Base-by-base conservation (phyloP, 2,888 invertebrate species). In the Notodonta ziczac region DNA sequence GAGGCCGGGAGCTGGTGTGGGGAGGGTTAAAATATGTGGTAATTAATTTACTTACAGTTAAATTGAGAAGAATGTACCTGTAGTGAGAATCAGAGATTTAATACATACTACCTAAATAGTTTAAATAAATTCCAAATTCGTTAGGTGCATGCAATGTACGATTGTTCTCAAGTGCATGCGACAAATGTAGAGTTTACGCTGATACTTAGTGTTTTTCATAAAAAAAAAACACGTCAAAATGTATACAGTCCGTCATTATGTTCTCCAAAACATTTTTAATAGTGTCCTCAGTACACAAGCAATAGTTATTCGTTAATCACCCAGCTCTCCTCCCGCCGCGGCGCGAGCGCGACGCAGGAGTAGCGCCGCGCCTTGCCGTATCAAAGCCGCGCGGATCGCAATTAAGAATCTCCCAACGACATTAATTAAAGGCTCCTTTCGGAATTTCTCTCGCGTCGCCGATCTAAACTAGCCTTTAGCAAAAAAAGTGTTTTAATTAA, bases 391-490 rank as follows among this genome's bases (percentile, higher is more conserved):
- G 80, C 79, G 84, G 80, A 81, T 86, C 77, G 90, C 89, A 91
- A 90, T 90, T 90, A 90, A 85, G 83, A 80, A 80, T 78, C 82
- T 82, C 81, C 85, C 87, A 89, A 90, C 89, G 87, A 90, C 88
- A 87, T 90, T 91, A 90, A 91, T 91, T 89, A 91, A 84, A 85
- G 82, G 76, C 82, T 84, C 84, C 86, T 87, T 87, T 83, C 77
- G 80, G 74, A 73, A 77, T 75, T 72, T 66, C 70, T 65, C 67
- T 62, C 68, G 69, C 61, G 62, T 60, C 73, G 70, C 64, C 69
- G 73, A 80, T 81, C 84, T 85, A 87, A 90, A 90, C 90, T 91
- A 89, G 90, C 88, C 85, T 84, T 87, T 83, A 85, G 78, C 78
- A 78, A 77, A 79, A 82, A 86, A 87, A 85, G 78, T 82, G 80